A percentile compares a stretch with the other conserved stretches of the same genome.
Conservation (phyloP, 2,888 invertebrate genomes). For the Eulithis testata region DNA sequence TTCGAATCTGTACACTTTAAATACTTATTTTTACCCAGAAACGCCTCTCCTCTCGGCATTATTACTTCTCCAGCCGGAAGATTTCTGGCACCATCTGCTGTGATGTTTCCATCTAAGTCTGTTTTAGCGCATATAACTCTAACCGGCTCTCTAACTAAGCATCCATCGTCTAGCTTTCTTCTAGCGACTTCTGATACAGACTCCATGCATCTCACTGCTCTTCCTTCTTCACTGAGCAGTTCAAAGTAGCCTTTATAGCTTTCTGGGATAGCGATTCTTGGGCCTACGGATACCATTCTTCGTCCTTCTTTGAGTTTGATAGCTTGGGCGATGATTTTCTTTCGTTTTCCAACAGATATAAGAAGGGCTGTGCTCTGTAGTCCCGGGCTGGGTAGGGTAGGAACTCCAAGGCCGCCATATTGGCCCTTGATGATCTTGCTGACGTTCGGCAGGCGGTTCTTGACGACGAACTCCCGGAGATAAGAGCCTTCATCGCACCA, state of each 20-base stretch:
- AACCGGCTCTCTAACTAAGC: constrained; percentile 91
- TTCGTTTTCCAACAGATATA: constrained; percentile 92
- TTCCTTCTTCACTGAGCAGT: constrained; percentile 96
- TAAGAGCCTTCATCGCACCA: constrained; percentile 90
- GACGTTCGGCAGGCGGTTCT: constrained; percentile 91
- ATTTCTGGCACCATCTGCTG: constrained; percentile 88
- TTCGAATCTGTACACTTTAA: constrained; percentile 94
- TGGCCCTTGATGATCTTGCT: constrained; percentile 97
- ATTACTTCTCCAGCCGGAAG: constrained; percentile 93
- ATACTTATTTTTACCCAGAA: constrained; percentile 89
- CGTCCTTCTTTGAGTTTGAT: constrained; percentile 96
- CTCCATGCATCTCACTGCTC: constrained; percentile 95
- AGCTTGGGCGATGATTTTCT: constrained; percentile 94
- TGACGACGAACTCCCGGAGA: constrained; percentile 89
- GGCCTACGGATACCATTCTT: constrained; percentile 91
- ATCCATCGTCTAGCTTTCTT: constrained; percentile 89
- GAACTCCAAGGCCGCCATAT: constrained; percentile 95
- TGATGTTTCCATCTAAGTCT: constrained; percentile 86
- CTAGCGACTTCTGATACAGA: constrained; percentile 93
- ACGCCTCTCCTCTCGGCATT: constrained; percentile 90
- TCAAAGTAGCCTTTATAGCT: constrained; percentile 97
- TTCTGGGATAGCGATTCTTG: constrained; percentile 95
- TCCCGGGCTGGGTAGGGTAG: constrained; percentile 93
- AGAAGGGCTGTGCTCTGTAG: constrained; percentile 94
- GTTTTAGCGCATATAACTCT: constrained; percentile 87